These are phyloP conservation scores for Amphipyra tragopoginis DNA, from an alignment of 2,888 invertebrate genomes.

Conservation along the genomic window DNA sequence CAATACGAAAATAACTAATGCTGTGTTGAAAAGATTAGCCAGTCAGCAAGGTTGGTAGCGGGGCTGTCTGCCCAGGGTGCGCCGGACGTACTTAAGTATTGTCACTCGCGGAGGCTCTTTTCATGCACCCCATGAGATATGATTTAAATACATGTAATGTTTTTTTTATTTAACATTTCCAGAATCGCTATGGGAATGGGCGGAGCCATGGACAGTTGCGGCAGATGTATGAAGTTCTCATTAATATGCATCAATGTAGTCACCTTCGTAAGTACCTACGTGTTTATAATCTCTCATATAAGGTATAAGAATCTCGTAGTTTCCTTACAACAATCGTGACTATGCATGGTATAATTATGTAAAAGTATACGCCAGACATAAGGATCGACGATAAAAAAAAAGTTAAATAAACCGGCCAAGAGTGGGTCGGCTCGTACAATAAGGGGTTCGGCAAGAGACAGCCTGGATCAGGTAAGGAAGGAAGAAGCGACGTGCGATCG, in stretches of 20 bases:
- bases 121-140: too few relatives aligned
- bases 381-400: background rate
- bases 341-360: background rate
- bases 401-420: background rate
- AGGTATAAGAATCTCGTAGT: constrained; percentile 3
- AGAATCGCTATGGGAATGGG: constrained; percentile 92
- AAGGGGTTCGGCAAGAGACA: too few relatives aligned
- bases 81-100: too few relatives aligned
- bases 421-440: too few relatives aligned
- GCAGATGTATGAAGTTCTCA: constrained; percentile 96
- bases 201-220: constrained; percentile 96
- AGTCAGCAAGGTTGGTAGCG: too few relatives aligned
- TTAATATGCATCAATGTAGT: constrained; percentile 95
- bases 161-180: constrained; percentile 37
- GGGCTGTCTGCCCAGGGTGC: too few relatives aligned
- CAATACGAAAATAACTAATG: too few relatives aligned
- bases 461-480: too few relatives aligned
- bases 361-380: background rate
- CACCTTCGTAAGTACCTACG: constrained; percentile 93
- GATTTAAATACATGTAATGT: background rate
- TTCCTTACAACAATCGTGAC: background rate
- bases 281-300: background rate
- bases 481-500: too few relatives aligned
- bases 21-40: too few relatives aligned
- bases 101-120: too few relatives aligned